Base-by-base conservation (phyloP, 2,797 vertebrate species). In the Sebastolobus altivelis region DNA sequence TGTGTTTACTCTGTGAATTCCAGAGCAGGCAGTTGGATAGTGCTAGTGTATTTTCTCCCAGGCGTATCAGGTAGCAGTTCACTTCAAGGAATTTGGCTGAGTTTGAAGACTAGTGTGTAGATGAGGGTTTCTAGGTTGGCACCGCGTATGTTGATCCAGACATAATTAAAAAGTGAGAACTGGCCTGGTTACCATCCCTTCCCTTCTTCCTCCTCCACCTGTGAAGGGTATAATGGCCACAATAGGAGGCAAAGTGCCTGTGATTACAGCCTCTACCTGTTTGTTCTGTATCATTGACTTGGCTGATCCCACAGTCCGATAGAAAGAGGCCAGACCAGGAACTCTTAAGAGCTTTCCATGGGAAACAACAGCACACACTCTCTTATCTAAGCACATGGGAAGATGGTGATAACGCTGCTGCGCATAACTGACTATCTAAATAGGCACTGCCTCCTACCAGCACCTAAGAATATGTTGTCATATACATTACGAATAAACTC, bases 1-100 rank as follows among this genome's bases (percentile, higher is more conserved):
- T 58, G 25, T 91, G 80, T 94, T 93, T 93, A 77, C 81, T 76
- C 43, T n/a, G 40, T 85, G 59, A 84, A 94, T 93, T 93, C 93
- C 92, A 78, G 60, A 70, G 75, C 75, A 87, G 59, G 70, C 83
- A 71, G 84, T 78, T 85, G 83, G 58, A 69, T 75, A 56, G 29
- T 18, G 43, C 8, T 9, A 33, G 69, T 79, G 54, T 77, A 14
- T 75, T 87, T 87, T 79, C 92, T 92, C 92, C 89, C 87, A 93
- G 90, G 82, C 75, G 1, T 93, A 87, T 95, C 89, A 78, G 59
- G 37, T 91, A 79, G 77, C 89, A 73, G 49, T 56, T 70, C 56
- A 77, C 75, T 79, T 87, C 20, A 78, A 85, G 60, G 37, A 79
- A 82, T 79, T 22, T 77, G 54, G n/a, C 75, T 86, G 7, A 25